Base-by-base conservation (phyloP, 2,797 vertebrate genomes). In the Sternarchorhynchus goeldii region DNA sequence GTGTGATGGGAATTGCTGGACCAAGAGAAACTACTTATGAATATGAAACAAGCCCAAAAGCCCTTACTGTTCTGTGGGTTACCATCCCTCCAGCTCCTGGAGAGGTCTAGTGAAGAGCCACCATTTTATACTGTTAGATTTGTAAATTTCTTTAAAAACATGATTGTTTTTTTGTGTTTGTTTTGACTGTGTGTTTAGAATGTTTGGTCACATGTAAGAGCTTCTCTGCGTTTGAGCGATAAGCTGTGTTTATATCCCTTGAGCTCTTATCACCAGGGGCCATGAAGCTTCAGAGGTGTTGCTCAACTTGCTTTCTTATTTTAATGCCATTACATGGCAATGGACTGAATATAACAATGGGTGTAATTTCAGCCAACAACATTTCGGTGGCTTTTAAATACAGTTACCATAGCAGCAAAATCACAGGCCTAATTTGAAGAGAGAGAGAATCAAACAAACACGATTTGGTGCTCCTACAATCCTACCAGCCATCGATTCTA, bases 51-150 rank as follows among this genome's bases (percentile, higher is more conserved):
- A 62, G 58, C 64, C 50, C 57, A 75, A 29, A 39, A 55, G 64
- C 73, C 79, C 57, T 82, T 79, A 67, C 59, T 82, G 62, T 72
- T 71, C 75, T 29, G 16, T 65, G 45, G 45, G 20, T 50, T 36
- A 16, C 21, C 81, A 72, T 60, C 32, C 57, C 21, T 57, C 31
- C 58, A 57, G 69, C 32, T 64, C 63, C 12, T 65, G 3, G 6
- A 70, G 29, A 70, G 68, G 70, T 53, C n/a, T 7, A 58, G 17
- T 45, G 50, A 59, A 63, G 77, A 32, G 12, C 7, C 14, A 2
- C 0, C 25, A 14, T 14, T 67, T 39, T 2, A 36, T 12, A 25
- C 39, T 41, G 41, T 45, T 45, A 7, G 41, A 45, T 25, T 25
- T 25, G 25, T 25, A 25, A 1, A 25, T 25, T 25, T 25, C 25